Percentiles rank a stretch among this genome's conserved stretches.
phyloP scores from a whole-genome alignment of 2,888 invertebrate genomes.

The Anagyrus pseudococci region DNA sequence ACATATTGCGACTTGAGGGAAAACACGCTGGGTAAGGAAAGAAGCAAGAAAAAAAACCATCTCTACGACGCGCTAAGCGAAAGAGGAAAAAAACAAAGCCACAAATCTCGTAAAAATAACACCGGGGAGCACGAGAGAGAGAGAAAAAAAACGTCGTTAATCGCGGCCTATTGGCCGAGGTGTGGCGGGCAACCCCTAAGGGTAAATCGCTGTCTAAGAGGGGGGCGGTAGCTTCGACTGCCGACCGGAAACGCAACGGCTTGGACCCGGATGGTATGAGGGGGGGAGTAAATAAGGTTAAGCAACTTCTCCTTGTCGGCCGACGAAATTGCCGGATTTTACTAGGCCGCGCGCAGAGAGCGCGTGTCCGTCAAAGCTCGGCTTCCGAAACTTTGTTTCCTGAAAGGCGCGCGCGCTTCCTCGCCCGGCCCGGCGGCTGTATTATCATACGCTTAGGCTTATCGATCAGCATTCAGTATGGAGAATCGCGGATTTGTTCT shows the following conservation, averaged over 20 bases:
- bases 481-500: background rate
- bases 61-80: background rate
- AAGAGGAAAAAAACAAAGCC: background rate
- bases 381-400: conserved; percentile 18
- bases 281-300: conserved; percentile 58
- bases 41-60: background rate
- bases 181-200: conserved; percentile 41
- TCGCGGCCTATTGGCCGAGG: conserved; percentile 42
- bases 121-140: background rate
- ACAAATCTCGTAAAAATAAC: background rate
- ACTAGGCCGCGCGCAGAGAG: background rate
- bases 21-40: too few relatives aligned
- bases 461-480: conserved; percentile 1
- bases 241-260: conserved; percentile 52
- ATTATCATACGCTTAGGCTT: background rate
- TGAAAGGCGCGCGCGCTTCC: background rate
- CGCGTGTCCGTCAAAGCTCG: background rate
- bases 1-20: too few relatives aligned
- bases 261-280: conserved; percentile 46
- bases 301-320: conserved; percentile 38
- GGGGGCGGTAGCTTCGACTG: too few relatives aligned
- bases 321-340: conserved; percentile 36
- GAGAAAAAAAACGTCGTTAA: conserved; percentile 26
- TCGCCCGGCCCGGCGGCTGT: background rate
- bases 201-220: conserved; percentile 47